Conservation (phyloP, 92 coral and sea anemone species). For the Montipora capitata region DNA sequence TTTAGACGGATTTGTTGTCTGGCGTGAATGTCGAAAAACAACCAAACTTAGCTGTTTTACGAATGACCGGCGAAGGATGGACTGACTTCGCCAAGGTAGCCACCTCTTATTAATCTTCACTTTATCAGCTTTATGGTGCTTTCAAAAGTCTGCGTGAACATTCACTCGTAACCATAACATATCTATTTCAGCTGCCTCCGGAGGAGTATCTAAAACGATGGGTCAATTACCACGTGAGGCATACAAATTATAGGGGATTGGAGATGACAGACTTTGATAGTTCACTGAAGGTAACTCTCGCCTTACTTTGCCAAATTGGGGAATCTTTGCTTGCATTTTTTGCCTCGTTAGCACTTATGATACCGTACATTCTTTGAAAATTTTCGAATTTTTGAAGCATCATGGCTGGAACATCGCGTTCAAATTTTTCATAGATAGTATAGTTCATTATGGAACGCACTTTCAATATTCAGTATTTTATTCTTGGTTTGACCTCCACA, state of each 20-base stretch:
- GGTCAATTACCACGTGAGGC: slow-evolving; percentile 58
- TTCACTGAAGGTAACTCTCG: slow-evolving; percentile 13
- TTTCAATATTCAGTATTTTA: too few relatives aligned
- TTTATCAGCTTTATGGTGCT: background rate
- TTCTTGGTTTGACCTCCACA: too few relatives aligned
- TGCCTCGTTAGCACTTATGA: too few relatives aligned
- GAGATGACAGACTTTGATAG: slow-evolving; percentile 41
- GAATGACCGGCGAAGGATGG: slow-evolving; percentile 55
- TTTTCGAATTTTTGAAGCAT: too few relatives aligned
- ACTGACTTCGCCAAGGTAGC: slow-evolving; percentile 31
- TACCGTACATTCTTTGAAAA: too few relatives aligned
- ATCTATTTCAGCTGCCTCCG: slow-evolving; percentile 29
- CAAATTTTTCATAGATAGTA: too few relatives aligned
- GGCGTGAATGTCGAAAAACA: slow-evolving; percentile 50
- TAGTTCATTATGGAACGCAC: too few relatives aligned
- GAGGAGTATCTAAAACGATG: slow-evolving; percentile 35
- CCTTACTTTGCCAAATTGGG: too few relatives aligned
- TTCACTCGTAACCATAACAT: too few relatives aligned
- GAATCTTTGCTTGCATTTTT: too few relatives aligned
- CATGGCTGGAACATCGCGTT: too few relatives aligned
- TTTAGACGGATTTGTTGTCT: slow-evolving; percentile 36
- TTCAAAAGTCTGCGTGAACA: background rate
- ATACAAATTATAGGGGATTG: slow-evolving; percentile 36
- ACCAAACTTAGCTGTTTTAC: slow-evolving; percentile 29
- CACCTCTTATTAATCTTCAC: background rate